Evolutionary conservation across 2,797 vertebrate genomes (phyloP), one percentile per base, ranked within the genome.

Genomic region (Sternotherus odoratus): DNA sequence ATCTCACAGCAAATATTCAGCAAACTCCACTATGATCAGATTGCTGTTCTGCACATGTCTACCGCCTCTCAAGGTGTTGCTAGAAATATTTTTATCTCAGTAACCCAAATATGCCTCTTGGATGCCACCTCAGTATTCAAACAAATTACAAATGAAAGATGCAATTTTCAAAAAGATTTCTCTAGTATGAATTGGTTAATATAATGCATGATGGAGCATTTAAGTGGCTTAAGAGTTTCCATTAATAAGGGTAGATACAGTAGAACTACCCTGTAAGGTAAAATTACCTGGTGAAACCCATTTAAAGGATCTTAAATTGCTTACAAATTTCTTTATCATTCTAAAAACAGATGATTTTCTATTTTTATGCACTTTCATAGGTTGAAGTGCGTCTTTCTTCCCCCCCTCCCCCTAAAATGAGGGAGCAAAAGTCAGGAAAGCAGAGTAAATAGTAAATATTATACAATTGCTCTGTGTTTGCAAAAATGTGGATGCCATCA

Each of bases 141-240:
- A 51, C 12, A 19, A 74, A 74, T 87, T 36, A 83, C 13, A 51
- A 60, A 39, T 0, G 19, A 30, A 8, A 48, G 30, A 75, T 48
- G 28, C 12, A 36, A 12, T 15, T 7, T 30, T 48, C 51, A 51
- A 0, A 7, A 46, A 11, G 3, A 33, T 60, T 75, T 48, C 1
- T 12, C 36, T 46, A 5, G 75, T 13, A 4, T 3, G 46, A 36
- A 2, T 6, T 2, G 12, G n/a, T 79, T 50, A 12, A n/a, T 46
- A n/a, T 39, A 60, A 1, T 30, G 17, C 13, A 17, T 2, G 6
- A n/a, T 2, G 72, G 28, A n/a, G 66, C 33, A 4, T 1, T 16
- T 21, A 2, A 3, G 0, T 17, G 36, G 11, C 30, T 30, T 13
- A 4, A 5, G 3, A 26, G 21, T 43, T 86, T 56, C 13, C 0